These are phyloP conservation scores for Asbolus verrucosus DNA, from an alignment of 1,140 invertebrate species.

Conservation along the genomic window DNA sequence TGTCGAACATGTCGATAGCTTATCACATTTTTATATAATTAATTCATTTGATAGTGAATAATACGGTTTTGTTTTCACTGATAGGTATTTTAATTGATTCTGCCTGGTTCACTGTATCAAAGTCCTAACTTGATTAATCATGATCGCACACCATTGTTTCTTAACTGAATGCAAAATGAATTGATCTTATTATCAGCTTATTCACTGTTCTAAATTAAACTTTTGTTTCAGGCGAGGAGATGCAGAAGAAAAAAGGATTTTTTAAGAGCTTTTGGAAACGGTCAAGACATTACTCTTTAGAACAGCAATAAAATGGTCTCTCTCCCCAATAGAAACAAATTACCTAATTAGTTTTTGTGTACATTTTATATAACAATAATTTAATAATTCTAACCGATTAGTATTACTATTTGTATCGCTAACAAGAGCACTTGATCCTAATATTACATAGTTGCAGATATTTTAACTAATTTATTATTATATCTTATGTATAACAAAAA, in stretches of 20 bases:
- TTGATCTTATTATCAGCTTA: background rate
- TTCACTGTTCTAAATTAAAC: conserved; percentile 3
- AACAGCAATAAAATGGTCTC: conserved; percentile 72
- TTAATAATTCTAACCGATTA: conserved; percentile 55
- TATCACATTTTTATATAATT: conserved; percentile 26
- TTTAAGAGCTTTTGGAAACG: conserved; percentile 88
- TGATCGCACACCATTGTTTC: background rate
- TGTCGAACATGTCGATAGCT: conserved; percentile 23
- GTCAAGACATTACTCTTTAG: conserved; percentile 83
- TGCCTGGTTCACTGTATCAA: background rate
- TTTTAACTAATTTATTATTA: conserved; percentile 50
- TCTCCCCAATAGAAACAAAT: conserved; percentile 30
- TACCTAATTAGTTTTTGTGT: conserved; percentile 53
- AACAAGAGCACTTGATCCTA: conserved; percentile 50
- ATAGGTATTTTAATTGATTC: background rate
- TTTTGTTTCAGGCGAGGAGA: conserved; percentile 73
- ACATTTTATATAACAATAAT: conserved; percentile 57
- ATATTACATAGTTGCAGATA: conserved; percentile 49
- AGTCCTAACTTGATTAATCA: conserved; percentile 3
- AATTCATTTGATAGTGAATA: conserved; percentile 24
- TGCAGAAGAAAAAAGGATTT: conserved; percentile 84
- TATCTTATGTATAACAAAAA: conserved; percentile 33
- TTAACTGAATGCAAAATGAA: background rate
- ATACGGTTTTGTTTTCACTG: conserved; percentile 23
- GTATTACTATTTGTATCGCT: conserved; percentile 56